Percentiles rank a stretch among this genome's conserved stretches.
These are phyloP conservation scores for Scrobipalpa atriplicella DNA, from an alignment of 2,888 invertebrate species.

Conservation along the genomic window DNA sequence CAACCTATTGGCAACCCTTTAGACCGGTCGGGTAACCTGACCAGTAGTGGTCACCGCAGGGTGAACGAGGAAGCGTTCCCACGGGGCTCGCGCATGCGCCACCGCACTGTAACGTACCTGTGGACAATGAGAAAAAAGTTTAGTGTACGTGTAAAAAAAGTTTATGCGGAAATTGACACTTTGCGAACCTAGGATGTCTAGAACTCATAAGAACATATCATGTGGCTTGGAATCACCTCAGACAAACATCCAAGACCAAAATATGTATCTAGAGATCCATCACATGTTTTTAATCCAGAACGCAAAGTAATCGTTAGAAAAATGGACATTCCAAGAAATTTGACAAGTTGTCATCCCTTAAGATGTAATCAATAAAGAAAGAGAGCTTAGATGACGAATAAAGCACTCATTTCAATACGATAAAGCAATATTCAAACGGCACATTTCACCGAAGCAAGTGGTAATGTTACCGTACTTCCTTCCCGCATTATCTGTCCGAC, in stretches of 20 bases:
- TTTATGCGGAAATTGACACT: not conserved
- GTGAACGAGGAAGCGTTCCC: constrained; percentile 48
- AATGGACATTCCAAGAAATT: too few species aligned
- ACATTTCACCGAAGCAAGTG: constrained; percentile 18
- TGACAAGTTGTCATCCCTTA: not conserved
- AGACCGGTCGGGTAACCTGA: not conserved
- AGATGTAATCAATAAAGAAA: not conserved
- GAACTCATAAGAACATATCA: too few species aligned
- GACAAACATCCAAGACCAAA: too few species aligned
- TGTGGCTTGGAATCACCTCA: too few species aligned
- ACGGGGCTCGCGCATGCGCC: constrained; percentile 48
- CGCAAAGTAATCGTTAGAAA: too few species aligned
- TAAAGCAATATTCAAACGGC: constrained; percentile 9
- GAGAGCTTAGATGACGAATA: not conserved
- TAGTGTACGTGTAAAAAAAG: constrained; percentile 4
- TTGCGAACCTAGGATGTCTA: too few species aligned
- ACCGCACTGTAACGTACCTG: constrained; percentile 33
- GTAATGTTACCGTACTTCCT: constrained; percentile 45
- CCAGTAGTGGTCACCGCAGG: constrained; percentile 27
- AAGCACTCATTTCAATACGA: not conserved
- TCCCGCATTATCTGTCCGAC: constrained; percentile 52
- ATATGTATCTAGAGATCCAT: too few species aligned
- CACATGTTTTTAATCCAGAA: too few species aligned
- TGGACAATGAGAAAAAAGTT: constrained; percentile 28
- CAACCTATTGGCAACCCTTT: too few species aligned